Conservation (phyloP, 2,113 vertebrate genomes). For the Cephalophus harveyi region DNA sequence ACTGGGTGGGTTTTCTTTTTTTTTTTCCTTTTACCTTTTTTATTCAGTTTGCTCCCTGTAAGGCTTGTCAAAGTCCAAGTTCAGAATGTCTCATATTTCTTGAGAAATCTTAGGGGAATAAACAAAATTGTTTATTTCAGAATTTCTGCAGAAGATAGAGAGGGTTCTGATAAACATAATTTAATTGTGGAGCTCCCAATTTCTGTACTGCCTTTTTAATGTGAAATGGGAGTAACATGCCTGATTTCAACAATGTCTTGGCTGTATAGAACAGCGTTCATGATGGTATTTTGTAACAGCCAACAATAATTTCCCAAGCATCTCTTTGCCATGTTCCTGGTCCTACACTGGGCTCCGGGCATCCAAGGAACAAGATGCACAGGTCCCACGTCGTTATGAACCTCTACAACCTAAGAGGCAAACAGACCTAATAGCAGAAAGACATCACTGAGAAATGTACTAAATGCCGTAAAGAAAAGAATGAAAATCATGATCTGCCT, state of each 20-base stretch:
- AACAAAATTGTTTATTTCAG: background rate
- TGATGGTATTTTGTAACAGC: background rate
- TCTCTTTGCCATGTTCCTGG: background rate
- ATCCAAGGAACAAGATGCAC: background rate
- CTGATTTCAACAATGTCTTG: background rate
- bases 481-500: background rate
- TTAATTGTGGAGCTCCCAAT: background rate
- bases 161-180: background rate
- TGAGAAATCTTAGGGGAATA: background rate
- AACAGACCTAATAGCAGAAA: background rate
- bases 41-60: background rate
- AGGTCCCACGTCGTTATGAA: background rate
- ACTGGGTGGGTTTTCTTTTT: constrained; percentile 49
- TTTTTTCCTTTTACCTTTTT: background rate
- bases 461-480: background rate
- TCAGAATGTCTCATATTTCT: background rate
- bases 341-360: background rate
- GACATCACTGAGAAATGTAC: background rate
- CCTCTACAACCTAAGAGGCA: background rate
- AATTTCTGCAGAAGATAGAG: background rate
- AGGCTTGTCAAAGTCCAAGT: background rate
- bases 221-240: background rate
- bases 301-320: background rate
- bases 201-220: background rate
- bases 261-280: background rate